These are phyloP conservation scores for Caenorhabditis wallacei DNA, from an alignment of 2,888 invertebrate species.

Conservation along the genomic window DNA sequence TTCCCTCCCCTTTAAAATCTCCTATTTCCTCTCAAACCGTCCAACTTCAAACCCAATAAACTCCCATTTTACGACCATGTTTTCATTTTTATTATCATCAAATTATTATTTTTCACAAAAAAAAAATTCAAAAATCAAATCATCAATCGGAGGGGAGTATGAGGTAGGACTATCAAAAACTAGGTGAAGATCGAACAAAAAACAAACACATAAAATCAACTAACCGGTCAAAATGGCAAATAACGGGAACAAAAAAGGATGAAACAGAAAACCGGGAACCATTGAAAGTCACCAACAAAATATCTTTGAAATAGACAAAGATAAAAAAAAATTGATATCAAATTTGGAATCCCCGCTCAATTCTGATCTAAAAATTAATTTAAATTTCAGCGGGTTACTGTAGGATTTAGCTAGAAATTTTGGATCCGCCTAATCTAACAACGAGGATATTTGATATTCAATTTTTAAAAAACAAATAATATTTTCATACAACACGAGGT, in stretches of 20 bases:
- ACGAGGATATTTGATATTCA: not conserved
- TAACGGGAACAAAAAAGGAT: not conserved
- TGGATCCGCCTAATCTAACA: not conserved
- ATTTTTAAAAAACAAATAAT: not conserved
- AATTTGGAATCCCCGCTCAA: not conserved
- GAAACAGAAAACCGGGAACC: too few relatives aligned
- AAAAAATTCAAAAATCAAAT: slow-evolving; percentile 10
- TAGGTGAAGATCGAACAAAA: not conserved
- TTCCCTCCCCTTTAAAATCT: too few relatives aligned
- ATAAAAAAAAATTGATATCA: not conserved
- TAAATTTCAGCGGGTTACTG: not conserved
- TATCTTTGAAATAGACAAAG: not conserved
- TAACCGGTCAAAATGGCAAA: slow-evolving; percentile 10
- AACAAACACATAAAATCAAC: slow-evolving; percentile 6
- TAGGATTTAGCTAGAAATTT: not conserved
- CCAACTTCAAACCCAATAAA: not conserved
- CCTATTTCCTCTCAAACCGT: too few relatives aligned
- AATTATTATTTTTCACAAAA: not conserved
- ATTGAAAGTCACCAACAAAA: not conserved
- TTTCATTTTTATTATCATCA: not conserved
- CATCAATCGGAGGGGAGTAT: not conserved
- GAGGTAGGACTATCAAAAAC: slow-evolving; percentile 19
- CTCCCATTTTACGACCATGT: not conserved
- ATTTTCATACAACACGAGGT: slow-evolving; percentile 3
- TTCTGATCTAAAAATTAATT: not conserved